A percentile compares a stretch with the other conserved stretches of the same genome.
These are phyloP conservation scores for Zaprionus davidi DNA, from an alignment of 1,140 invertebrate species.

Conservation along the genomic window DNA sequence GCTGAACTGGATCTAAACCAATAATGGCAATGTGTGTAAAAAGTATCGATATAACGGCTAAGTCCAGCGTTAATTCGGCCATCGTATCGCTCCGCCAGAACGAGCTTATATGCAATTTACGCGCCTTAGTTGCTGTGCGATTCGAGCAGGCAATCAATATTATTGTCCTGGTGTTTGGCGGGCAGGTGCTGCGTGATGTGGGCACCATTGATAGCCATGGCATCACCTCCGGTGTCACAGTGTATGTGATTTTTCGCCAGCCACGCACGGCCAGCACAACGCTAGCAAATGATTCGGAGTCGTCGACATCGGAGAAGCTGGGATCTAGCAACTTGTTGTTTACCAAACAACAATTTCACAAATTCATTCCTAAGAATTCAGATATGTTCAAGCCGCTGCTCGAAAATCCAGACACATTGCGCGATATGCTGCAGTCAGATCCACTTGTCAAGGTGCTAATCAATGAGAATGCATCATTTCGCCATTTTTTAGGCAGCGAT, in stretches of 20 bases:
- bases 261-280: neutral
- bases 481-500: constrained; percentile 57
- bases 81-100: constrained; percentile 58
- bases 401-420: constrained; percentile 25
- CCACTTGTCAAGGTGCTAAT: constrained; percentile 34
- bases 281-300: neutral
- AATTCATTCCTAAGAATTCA: neutral
- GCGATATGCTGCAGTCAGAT: constrained; percentile 40
- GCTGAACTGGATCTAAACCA: neutral
- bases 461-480: constrained; percentile 40
- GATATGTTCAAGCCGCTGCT: constrained; percentile 20
- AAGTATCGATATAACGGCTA: constrained; percentile 56
- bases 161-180: constrained; percentile 58
- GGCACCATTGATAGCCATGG: constrained; percentile 61
- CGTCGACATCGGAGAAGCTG: neutral
- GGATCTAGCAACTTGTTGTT: neutral
- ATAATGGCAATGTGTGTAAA: constrained; percentile 31
- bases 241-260: constrained; percentile 53
- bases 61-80: constrained; percentile 33
- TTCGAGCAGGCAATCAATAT: constrained; percentile 52
- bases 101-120: constrained; percentile 57
- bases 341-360: neutral
- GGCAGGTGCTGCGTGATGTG: constrained; percentile 51
- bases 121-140: constrained; percentile 57
- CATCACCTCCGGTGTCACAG: constrained; percentile 65